Evolutionary conservation across 2,888 invertebrate species (phyloP), one percentile per base, ranked within the genome.

Genomic region (Coremacera marginata): DNA sequence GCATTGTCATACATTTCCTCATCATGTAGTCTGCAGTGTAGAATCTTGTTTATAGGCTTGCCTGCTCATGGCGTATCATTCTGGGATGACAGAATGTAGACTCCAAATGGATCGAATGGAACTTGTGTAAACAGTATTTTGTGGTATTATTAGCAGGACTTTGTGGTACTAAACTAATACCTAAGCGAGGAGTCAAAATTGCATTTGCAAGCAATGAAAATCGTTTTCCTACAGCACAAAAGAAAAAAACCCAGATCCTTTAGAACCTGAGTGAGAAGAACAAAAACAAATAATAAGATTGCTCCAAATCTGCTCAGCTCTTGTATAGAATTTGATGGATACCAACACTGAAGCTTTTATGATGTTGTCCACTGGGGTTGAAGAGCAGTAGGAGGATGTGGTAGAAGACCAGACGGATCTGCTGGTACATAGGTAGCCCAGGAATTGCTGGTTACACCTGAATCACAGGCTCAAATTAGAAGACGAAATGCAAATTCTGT

Each of bases 401-500:
- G n/a, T 19, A 19, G 19, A 22, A 7, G 19, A 55, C 7, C 1
- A 7, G 22, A 5, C n/a, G 63, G 3, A 25, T 27, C 27, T 44
- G 37, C 9, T n/a, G 37, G 22, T 11, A 19, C n/a, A 22, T 14
- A 68, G 19, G 65, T 65, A 37, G 65, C 19, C 9, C 65, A 34
- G n/a, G 37, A 34, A 19, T 22, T 67, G 44, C 34, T 67, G 37
- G 44, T 67, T 34, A 37, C 67, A 19, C 37, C 44, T 22, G 19
- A 44, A 67, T 25, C 68, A 51, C 25, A 51, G 51, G 51, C 51
- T 70, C 31, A 52, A 70, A 70, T 70, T 27, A 52, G 70, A 70
- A 31, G 52, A 55, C 55, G 27, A 27, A 70, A 70, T 70, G 70
- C 70, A 70, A 70, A 70, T 70, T 51, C 68, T 25, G 14, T 31